phyloP scores from a whole-genome alignment of 2,888 invertebrate species.

The Loripinus fragilis region DNA sequence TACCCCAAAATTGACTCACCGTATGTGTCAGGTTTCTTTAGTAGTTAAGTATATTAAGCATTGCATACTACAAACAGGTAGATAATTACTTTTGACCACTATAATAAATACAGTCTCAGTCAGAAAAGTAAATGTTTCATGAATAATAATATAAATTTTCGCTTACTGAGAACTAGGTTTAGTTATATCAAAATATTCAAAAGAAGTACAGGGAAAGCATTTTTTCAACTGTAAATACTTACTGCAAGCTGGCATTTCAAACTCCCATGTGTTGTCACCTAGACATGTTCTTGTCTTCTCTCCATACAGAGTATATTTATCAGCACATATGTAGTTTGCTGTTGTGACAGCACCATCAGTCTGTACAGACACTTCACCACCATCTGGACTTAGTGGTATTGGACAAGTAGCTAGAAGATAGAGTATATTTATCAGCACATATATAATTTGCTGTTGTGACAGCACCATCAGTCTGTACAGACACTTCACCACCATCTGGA shows the following conservation, averaged over 20 bases:
- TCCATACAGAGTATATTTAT: slow-evolving; percentile 42
- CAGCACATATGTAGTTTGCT: slow-evolving; percentile 46
- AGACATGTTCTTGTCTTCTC: slow-evolving; percentile 34
- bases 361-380: slow-evolving; percentile 39
- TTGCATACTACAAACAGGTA: no score
- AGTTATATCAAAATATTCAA: no score
- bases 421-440: slow-evolving; percentile 39
- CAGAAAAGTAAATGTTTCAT: no score
- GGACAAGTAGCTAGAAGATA: slow-evolving; percentile 48
- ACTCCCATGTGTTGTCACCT: slow-evolving; percentile 35
- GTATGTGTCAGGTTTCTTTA: no score
- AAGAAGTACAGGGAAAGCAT: no score
- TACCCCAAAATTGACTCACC: no score
- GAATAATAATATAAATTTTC: no score
- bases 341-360: slow-evolving; percentile 40
- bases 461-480: slow-evolving; percentile 36
- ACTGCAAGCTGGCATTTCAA: slow-evolving; percentile 45
- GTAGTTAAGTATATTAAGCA: no score
- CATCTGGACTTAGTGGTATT: slow-evolving; percentile 21
- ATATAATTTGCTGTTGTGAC: slow-evolving; percentile 43
- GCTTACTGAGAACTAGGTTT: no score
- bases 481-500: slow-evolving; percentile 40
- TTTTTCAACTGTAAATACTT: no score
- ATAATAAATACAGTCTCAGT: no score
- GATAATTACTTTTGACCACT: no score